phyloP scores from a whole-genome alignment of 2,888 invertebrate species.

The Pardosa pseudoannulata region DNA sequence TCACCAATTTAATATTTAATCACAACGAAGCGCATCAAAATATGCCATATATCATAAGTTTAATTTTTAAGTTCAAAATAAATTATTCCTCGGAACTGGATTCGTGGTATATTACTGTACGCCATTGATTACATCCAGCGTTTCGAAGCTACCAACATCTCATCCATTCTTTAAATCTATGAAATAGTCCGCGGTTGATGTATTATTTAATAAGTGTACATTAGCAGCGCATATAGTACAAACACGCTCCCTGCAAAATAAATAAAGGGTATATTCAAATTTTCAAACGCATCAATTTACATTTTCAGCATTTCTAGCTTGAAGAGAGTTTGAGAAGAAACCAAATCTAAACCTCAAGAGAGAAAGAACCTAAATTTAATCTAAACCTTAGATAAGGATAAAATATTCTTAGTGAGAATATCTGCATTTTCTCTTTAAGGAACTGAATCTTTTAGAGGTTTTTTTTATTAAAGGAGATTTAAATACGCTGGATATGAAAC shows the following conservation, averaged over 20 bases:
- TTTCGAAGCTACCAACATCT: background rate
- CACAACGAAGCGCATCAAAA: too few relatives aligned
- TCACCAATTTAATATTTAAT: too few relatives aligned
- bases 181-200: background rate
- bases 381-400: conserved; percentile 34
- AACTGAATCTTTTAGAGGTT: background rate
- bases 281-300: conserved; percentile 2
- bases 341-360: conserved; percentile 6
- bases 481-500: background rate
- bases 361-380: conserved; percentile 54
- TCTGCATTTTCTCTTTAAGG: background rate
- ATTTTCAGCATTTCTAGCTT: background rate
- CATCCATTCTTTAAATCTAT: background rate
- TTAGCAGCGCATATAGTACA: background rate
- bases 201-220: background rate
- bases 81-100: background rate
- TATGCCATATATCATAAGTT: background rate
- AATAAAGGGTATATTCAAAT: conserved; percentile 1
- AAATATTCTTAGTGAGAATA: conserved; percentile 42
- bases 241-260: background rate
- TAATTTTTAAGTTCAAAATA: background rate
- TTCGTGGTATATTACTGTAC: background rate
- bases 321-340: background rate
- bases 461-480: background rate
- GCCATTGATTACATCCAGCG: background rate